phyloP scores from a whole-genome alignment of 2,113 vertebrate genomes.

The Pelvicachromis taeniatus region DNA sequence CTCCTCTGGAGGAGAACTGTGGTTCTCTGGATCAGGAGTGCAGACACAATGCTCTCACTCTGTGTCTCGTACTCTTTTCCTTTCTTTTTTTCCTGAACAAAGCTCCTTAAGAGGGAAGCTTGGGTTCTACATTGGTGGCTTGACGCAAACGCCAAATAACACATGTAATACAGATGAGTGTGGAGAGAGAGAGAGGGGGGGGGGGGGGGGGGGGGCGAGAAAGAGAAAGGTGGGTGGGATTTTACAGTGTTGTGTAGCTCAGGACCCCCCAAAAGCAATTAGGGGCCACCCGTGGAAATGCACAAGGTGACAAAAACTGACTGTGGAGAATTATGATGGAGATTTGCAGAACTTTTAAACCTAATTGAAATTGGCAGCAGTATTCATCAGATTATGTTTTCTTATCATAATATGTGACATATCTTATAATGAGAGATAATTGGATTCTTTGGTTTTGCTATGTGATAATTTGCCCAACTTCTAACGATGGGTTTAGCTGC shows the following conservation, averaged over 20 bases:
- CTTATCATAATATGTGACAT: conserved; percentile 8
- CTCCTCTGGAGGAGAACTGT: conserved; percentile 11
- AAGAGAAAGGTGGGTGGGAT: conserved; percentile 21
- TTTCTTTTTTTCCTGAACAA: conserved; percentile 16
- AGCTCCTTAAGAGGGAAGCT: conserved; percentile 23
- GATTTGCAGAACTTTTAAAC: background rate
- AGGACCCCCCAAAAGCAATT: conserved; percentile 33
- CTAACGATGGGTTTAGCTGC: conserved; percentile 8
- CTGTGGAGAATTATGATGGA: background rate
- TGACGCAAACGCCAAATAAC: conserved; percentile 35
- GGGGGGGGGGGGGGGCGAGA: background rate
- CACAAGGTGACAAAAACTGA: conserved; percentile 7
- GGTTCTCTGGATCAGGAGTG: conserved; percentile 26
- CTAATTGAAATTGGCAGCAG: background rate
- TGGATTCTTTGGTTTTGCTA: conserved; percentile 27
- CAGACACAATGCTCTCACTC: conserved; percentile 38
- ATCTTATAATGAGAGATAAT: conserved; percentile 2
- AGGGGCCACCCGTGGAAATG: conserved; percentile 39
- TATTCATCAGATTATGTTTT: conserved; percentile 7
- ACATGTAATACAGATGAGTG: conserved; percentile 63
- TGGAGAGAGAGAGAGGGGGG: background rate
- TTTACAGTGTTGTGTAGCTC: background rate
- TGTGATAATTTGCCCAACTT: conserved; percentile 45
- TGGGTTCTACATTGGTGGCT: conserved; percentile 61
- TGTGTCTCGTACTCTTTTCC: background rate